These are phyloP conservation scores for Rutilus rutilus DNA, from an alignment of 2,113 vertebrate species.

Conservation along the genomic window DNA sequence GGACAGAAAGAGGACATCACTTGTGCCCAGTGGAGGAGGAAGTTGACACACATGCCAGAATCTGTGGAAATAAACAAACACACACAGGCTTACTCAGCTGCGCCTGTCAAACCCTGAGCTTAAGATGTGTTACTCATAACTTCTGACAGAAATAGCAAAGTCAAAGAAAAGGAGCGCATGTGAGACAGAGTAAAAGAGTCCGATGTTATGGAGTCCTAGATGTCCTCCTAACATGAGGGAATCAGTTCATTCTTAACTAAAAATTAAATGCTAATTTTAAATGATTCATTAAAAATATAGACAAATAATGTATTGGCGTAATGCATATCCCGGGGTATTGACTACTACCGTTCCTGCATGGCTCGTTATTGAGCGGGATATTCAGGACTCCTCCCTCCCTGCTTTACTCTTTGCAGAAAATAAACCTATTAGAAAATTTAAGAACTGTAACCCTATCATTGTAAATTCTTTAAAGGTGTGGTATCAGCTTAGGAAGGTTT, in stretches of 20 bases:
- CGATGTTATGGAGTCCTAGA: neutral
- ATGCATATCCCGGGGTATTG: no score
- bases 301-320: no score
- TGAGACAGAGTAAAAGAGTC: neutral
- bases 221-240: neutral
- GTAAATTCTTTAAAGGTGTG: no score
- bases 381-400: no score
- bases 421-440: no score
- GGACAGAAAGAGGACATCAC: constrained; percentile 56
- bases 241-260: neutral
- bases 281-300: neutral
- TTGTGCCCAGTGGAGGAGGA: constrained; percentile 49
- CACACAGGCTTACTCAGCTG: neutral
- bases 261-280: neutral
- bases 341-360: no score
- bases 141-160: constrained; percentile 17
- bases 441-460: no score
- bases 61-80: constrained; percentile 36
- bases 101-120: neutral
- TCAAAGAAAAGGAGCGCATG: neutral
- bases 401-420: no score
- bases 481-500: no score
- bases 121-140: neutral
- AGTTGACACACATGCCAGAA: constrained; percentile 56
- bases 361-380: no score